Conservation (phyloP, 2,888 invertebrate genomes). For the Omphaloscelis lunosa region DNA sequence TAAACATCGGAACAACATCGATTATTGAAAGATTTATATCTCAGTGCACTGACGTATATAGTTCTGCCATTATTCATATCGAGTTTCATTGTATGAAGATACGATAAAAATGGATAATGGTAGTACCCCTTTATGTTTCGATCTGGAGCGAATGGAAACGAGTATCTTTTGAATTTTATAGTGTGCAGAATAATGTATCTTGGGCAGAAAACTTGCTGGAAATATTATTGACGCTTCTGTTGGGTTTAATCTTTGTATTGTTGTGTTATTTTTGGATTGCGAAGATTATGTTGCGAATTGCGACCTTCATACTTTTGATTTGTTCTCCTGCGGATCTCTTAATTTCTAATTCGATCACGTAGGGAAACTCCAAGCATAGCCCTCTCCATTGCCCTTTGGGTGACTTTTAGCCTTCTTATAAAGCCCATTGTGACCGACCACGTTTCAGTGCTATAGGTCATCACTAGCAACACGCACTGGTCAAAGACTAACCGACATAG, state of each 20-base stretch:
- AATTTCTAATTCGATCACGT: too few species aligned
- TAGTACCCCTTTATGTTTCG: conserved; percentile 68
- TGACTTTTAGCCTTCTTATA: too few species aligned
- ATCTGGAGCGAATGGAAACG: conserved; percentile 63
- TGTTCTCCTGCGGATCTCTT: too few species aligned
- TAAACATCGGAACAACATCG: conserved; percentile 85
- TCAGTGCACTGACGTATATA: conserved; percentile 80
- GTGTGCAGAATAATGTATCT: conserved; percentile 42
- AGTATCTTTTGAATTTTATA: conserved; percentile 65
- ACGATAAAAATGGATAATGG: conserved; percentile 78
- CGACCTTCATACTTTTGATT: too few species aligned
- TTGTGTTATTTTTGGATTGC: conserved; percentile 10
- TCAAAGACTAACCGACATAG: too few species aligned
- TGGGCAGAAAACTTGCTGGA: conserved; percentile 23
- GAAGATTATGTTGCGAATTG: neutral
- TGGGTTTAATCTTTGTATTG: conserved; percentile 32
- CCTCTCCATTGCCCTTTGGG: too few species aligned
- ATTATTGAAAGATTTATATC: conserved; percentile 90
- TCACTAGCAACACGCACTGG: too few species aligned
- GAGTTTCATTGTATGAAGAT: conserved; percentile 79
- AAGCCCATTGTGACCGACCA: too few species aligned
- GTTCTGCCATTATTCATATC: conserved; percentile 86
- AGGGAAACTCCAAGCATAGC: too few species aligned
- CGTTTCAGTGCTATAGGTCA: too few species aligned
- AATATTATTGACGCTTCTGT: conserved; percentile 44